These are phyloP conservation scores for Hermatobates lingyangjiaoensis DNA, from an alignment of 1,140 invertebrate genomes.

Conservation along the genomic window DNA sequence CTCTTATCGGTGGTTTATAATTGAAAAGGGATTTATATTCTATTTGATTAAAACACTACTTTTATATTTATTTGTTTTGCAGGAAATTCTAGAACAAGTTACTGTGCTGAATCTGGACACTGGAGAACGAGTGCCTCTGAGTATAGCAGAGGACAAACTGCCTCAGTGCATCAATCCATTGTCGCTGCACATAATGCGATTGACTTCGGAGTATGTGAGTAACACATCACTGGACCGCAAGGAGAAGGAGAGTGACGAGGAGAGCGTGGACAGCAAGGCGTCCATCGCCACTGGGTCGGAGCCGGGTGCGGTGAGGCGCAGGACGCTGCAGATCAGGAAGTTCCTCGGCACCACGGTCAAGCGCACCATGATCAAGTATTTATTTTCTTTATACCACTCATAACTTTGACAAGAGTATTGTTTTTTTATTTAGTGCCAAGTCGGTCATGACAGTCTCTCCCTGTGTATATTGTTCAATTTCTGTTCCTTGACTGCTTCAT, in stretches of 20 bases:
- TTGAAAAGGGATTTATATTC: too few relatives aligned
- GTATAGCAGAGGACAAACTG: conserved; percentile 73
- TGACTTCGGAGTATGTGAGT: conserved; percentile 75
- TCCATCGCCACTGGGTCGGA: conserved; percentile 32
- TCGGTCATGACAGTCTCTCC: too few relatives aligned
- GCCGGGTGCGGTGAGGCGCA: conserved; percentile 26
- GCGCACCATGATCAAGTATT: conserved; percentile 56
- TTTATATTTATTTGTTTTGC: conserved; percentile 13
- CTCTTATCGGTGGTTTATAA: too few relatives aligned
- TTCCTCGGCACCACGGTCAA: conserved; percentile 71
- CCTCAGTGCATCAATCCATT: conserved; percentile 72
- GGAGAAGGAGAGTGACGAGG: conserved; percentile 62
- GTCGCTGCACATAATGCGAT: conserved; percentile 82
- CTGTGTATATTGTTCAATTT: too few relatives aligned
- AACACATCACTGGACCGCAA: conserved; percentile 46
- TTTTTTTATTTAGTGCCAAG: too few relatives aligned
- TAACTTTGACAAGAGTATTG: too few relatives aligned
- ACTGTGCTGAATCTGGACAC: conserved; percentile 88
- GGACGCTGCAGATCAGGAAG: conserved; percentile 51
- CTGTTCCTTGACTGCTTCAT: too few relatives aligned
- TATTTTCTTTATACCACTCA: too few relatives aligned
- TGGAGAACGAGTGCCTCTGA: conserved; percentile 70
- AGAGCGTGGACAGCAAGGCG: conserved; percentile 60
- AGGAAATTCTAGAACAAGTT: conserved; percentile 81
- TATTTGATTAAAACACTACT: too few relatives aligned